Conservation (phyloP, 2,797 vertebrate species). For the Sebastes glaucus region DNA sequence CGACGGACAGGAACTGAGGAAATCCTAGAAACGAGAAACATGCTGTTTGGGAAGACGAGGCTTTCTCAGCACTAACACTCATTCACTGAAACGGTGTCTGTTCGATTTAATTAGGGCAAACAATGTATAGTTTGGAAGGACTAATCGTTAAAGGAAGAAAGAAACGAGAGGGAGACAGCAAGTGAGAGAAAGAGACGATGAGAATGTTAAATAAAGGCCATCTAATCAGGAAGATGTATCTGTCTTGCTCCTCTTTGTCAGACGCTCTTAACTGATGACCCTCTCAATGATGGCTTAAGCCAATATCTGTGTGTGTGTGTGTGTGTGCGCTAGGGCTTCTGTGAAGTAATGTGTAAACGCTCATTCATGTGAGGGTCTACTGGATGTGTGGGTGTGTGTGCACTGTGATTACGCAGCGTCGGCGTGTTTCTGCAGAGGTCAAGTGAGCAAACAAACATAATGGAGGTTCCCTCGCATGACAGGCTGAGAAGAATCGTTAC, state of each 20-base stretch:
- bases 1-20: background rate
- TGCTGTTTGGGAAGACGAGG: background rate
- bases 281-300: background rate
- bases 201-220: conserved; percentile 30
- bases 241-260: conserved; percentile 16
- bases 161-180: background rate
- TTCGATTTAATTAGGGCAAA: conserved; percentile 32
- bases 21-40: background rate
- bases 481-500: conserved; percentile 64
- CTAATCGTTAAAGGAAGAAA: conserved; percentile 4
- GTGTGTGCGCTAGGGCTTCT: background rate
- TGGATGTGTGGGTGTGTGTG: background rate
- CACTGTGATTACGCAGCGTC: too few species aligned
- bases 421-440: background rate
- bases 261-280: conserved; percentile 29
- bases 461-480: background rate
- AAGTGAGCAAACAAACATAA: background rate
- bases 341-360: background rate
- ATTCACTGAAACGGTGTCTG: background rate
- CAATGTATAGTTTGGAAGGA: background rate
- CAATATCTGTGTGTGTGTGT: conserved; percentile 4
- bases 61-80: background rate
- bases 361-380: background rate
- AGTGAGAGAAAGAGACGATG: background rate
- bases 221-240: conserved; percentile 47